Evolutionary conservation across 2,888 invertebrate genomes (phyloP), one percentile per base, ranked within the genome.

Genomic region (Megalurothrips usitatus): DNA sequence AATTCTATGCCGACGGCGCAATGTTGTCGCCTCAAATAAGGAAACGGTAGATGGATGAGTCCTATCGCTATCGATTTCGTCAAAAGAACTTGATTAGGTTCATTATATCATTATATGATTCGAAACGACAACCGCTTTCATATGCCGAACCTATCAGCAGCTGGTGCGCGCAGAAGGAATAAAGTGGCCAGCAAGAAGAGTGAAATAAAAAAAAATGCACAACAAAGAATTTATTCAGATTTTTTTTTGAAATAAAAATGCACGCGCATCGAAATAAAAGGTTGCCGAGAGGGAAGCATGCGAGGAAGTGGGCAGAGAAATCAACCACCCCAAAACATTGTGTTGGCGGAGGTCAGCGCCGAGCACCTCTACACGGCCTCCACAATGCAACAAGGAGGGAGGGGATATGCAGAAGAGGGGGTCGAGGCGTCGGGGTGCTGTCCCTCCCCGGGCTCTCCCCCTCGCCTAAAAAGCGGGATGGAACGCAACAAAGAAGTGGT

Each of bases 81-180:
- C 68, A 75, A 75, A 75, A 75, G 68, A 75, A 26, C 23, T 75
- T 75, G 23, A 75, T 75, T 75, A 75, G 68, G 68, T 75, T 75
- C 26, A 75, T 58, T 58, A 58, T 58, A 19, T 75, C 68, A 12
- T 75, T 23, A 75, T 75, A 1, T 75, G 68, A 75, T 75, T 75
- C 26, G 23, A 26, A 75, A 26, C 26, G 23, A 26, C 23, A 75
- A n/a, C 23, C 23, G 4, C 23, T 12, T 23, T 26, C 68, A n/a
- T 12, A 12, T 26, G 3, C 23, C 8, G 12, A 75, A 12, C 23
- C 68, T 12, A 75, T 75, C 26, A 26, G 68, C 68, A 26, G 68
- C 68, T 75, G 68, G 11, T 58, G 58, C 14, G 58, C 58, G 19
- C 58, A 43, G 34, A 43, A 43, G 34, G 34, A 43, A 43, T 43